Evolutionary conservation across 1,140 invertebrate genomes (phyloP).

Genomic region (Achatina immaculata): DNA sequence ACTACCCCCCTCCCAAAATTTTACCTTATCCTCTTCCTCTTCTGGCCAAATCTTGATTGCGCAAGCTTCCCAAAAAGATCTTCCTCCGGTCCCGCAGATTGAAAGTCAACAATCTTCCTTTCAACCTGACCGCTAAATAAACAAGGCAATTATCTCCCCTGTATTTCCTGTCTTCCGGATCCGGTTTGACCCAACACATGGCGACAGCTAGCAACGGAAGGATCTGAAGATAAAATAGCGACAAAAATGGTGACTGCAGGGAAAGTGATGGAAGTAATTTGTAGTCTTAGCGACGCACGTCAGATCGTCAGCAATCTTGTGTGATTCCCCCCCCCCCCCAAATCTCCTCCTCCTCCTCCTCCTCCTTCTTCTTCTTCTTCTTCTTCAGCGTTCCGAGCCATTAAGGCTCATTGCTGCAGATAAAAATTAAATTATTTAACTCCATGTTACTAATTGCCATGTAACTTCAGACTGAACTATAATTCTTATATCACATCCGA

Average conservation of each 20-base stretch:
- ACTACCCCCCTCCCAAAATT: too few species aligned
- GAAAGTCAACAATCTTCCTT: slow-evolving; percentile 21
- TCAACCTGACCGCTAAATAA: neutral
- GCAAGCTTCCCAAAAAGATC: neutral
- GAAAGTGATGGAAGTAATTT: slow-evolving; percentile 1
- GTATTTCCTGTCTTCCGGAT: neutral
- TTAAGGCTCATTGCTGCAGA: too few species aligned
- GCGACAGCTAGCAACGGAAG: neutral
- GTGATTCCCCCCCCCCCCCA: too few species aligned
- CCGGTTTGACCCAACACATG: neutral
- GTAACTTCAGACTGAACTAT: too few species aligned
- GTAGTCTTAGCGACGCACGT: neutral
- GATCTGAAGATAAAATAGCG: neutral
- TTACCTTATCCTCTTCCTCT: too few species aligned
- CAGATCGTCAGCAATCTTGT: too few species aligned
- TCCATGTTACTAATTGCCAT: too few species aligned
- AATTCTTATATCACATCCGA: too few species aligned
- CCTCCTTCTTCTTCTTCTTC: too few species aligned
- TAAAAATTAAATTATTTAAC: too few species aligned
- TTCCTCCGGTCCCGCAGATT: neutral
- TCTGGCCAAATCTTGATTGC: neutral
- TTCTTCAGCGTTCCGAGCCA: too few species aligned
- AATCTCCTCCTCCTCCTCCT: too few species aligned
- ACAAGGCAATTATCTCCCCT: slow-evolving; percentile 1
- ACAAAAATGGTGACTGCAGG: neutral